phyloP scores from a whole-genome alignment of 2,113 vertebrate species.

The Opisthocomus hoazin region DNA sequence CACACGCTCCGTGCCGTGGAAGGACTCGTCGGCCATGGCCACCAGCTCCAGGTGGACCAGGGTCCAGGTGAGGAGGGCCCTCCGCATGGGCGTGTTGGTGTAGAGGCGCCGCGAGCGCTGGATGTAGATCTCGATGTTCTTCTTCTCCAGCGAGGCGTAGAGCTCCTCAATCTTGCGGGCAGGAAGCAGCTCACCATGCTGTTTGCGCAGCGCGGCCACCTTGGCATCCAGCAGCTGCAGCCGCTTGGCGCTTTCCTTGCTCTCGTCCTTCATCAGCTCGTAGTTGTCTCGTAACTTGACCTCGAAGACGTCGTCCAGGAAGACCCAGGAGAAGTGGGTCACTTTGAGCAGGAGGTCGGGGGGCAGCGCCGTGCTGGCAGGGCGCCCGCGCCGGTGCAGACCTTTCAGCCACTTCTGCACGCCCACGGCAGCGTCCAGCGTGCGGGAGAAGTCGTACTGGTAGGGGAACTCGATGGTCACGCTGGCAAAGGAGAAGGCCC shows the following conservation, averaged over 20 bases:
- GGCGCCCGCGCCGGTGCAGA: conserved; percentile 66
- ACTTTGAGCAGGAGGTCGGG: conserved; percentile 86
- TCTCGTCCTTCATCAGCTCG: conserved; percentile 97
- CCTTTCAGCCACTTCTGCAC: conserved; percentile 96
- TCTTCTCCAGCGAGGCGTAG: conserved; percentile 93
- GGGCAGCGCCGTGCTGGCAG: conserved; percentile 62
- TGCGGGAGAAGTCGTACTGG: conserved; percentile 91
- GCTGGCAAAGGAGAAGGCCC: conserved; percentile 82
- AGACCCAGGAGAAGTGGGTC: conserved; percentile 91
- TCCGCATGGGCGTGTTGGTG: conserved; percentile 92
- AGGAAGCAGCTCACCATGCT: conserved; percentile 92
- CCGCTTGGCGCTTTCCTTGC: conserved; percentile 93
- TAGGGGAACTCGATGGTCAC: conserved; percentile 89
- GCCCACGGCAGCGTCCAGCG: conserved; percentile 86
- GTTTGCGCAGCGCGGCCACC: conserved; percentile 91
- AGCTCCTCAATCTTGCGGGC: conserved; percentile 98
- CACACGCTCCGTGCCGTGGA: conserved; percentile 84
- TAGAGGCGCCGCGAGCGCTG: conserved; percentile 94
- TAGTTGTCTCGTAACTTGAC: conserved; percentile 97
- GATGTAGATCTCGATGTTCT: conserved; percentile 98
- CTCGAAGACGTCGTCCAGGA: conserved; percentile 92
- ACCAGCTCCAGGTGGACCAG: conserved; percentile 84
- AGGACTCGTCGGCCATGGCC: conserved; percentile 83
- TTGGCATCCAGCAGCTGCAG: conserved; percentile 90
- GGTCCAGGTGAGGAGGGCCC: conserved; percentile 92